A percentile compares a stretch with the other conserved stretches of the same genome.
These are phyloP conservation scores for Tethya wilhelma DNA, from an alignment of 37 sponge, comb jelly and placozoan genomes.

Conservation along the genomic window DNA sequence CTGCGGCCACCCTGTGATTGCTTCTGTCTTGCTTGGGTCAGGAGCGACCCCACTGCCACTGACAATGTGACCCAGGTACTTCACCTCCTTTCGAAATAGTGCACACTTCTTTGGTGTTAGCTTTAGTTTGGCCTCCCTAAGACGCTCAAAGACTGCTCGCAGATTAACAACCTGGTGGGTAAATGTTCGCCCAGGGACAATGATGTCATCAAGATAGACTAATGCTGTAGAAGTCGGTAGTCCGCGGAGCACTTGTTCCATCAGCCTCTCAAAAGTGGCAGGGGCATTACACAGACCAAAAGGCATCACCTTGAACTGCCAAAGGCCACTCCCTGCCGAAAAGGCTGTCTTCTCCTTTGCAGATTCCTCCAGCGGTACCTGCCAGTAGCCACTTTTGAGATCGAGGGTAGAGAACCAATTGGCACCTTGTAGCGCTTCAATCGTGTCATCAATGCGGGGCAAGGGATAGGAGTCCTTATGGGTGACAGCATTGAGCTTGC, in stretches of 20 bases:
- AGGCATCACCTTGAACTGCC: too few relatives aligned
- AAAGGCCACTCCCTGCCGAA: constrained; percentile 53
- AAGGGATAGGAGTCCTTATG: constrained; percentile 60
- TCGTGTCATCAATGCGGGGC: constrained; percentile 58
- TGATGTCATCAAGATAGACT: constrained; percentile 45
- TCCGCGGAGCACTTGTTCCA: constrained; percentile 38
- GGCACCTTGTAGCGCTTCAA: constrained; percentile 36
- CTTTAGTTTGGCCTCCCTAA: constrained; percentile 14
- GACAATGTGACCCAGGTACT: background rate
- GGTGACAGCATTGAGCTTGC: constrained; percentile 53
- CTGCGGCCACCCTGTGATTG: background rate
- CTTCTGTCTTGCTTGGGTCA: background rate
- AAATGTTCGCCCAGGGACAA: constrained; percentile 27
- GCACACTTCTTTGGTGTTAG: constrained; percentile 16
- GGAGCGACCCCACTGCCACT: background rate
- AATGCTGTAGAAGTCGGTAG: background rate
- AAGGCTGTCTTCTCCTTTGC: constrained; percentile 64
- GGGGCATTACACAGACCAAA: too few relatives aligned
- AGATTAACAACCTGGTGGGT: background rate
- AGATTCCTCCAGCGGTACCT: constrained; percentile 31
- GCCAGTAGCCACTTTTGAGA: constrained; percentile 72
- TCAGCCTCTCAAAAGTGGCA: constrained; percentile 55
- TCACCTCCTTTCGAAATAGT: constrained; percentile 3
- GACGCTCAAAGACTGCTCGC: constrained; percentile 8
- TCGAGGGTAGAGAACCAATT: constrained; percentile 58